These are phyloP conservation scores for Colostygia pectinataria DNA, from an alignment of 2,888 invertebrate genomes.

Conservation along the genomic window DNA sequence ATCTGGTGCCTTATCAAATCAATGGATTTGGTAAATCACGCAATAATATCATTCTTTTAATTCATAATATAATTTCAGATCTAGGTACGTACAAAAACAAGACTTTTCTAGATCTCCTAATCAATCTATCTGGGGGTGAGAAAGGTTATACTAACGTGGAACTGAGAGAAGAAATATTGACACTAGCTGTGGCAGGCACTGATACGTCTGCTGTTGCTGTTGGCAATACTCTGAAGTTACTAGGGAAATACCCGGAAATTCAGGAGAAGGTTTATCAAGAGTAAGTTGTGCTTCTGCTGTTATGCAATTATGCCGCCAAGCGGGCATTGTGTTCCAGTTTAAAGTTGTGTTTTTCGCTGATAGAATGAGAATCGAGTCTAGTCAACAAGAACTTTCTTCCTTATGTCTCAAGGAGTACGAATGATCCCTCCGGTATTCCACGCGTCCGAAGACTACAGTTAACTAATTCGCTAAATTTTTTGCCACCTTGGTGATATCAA, in stretches of 20 bases:
- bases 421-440: no score
- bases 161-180: constrained; percentile 82
- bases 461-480: no score
- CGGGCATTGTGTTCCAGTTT: no score
- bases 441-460: no score
- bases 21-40: no score
- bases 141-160: constrained; percentile 78
- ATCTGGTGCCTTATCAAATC: no score
- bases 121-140: constrained; percentile 74
- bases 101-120: constrained; percentile 81
- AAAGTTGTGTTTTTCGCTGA: no score
- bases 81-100: constrained; percentile 61
- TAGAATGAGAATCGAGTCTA: neutral
- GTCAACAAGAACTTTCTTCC: no score
- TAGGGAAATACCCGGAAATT: constrained; percentile 71
- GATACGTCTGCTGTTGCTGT: constrained; percentile 75
- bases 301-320: no score
- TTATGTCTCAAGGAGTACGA: no score
- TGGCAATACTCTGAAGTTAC: constrained; percentile 67
- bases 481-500: no score
- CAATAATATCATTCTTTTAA: no score
- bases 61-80: constrained; percentile 48
- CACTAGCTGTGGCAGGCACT: constrained; percentile 81
- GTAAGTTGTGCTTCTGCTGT: constrained; percentile 48
- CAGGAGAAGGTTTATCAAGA: constrained; percentile 73